Evolutionary conservation across 2,113 vertebrate species (phyloP), one percentile per base, ranked within the genome.

Genomic region (Drymodes brunneopygia): DNA sequence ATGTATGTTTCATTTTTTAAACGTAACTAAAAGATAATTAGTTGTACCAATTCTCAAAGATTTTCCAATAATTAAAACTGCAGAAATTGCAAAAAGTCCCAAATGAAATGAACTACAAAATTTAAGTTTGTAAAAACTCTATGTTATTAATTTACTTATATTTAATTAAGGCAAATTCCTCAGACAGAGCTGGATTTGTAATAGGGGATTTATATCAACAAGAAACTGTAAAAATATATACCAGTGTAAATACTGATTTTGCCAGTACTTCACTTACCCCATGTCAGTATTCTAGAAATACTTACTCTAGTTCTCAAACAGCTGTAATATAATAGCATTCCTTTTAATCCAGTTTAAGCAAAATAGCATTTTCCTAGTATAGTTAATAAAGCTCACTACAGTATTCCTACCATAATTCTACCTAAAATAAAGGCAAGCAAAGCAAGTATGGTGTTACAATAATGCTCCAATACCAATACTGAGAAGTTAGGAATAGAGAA

Each of bases 341-440:
- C 50, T 79, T 92, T 79, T 33, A 95, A 91, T 44, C 58, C 7
- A 81, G 62, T 57, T 95, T 81, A 89, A 87, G 38, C 64, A 95
- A 84, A 80, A 71, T 12, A 93, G 91, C 81, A 82, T 85, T 94
- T 94, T 74, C 50, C 38, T 83, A 88, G 15, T 51, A 56, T 7
- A 80, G 24, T 73, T 75, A 91, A 65, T 42, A 56, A 80, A 79
- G 84, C 79, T 89, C 25, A 87, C 44, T 82, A 87, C 54, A 87
- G 51, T 58, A 65, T 75, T 89, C 17, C 87, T 93, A 86, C n/a
- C 60, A 90, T 45, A 92, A 44, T 74, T 82, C 88, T 94, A 97
- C 65, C 65, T 95, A 92, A 95, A 67, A 88, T 36, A 85, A 77
- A 87, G 58, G 67, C 90, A 93, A 47, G 78, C 95, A 96, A 96